Conservation (phyloP, 1,140 invertebrate species). For the Paraescarpia echinospica region DNA sequence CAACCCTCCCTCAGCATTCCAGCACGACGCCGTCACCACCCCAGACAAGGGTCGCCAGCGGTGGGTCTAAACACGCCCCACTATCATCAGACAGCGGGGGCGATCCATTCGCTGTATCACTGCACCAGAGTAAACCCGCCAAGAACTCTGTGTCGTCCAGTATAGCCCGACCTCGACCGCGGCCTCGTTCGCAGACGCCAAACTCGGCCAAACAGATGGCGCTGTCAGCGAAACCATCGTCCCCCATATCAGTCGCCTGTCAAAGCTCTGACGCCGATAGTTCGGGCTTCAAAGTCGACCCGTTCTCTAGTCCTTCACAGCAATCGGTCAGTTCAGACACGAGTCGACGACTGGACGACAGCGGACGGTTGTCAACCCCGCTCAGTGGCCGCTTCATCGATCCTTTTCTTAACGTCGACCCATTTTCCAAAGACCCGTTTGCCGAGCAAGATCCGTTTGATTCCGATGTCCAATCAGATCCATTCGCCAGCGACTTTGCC, state of each 20-base stretch:
- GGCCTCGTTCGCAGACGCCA: constrained; percentile 5
- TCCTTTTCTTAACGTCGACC: neutral
- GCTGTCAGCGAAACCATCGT: neutral
- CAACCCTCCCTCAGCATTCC: neutral
- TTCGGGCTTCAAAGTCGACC: neutral
- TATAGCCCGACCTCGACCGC: neutral
- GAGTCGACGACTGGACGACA: neutral
- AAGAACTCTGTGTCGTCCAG: neutral
- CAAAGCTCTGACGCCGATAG: neutral
- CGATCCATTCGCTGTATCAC: neutral
- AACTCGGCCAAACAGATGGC: neutral
- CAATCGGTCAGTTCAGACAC: neutral
- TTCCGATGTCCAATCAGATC: constrained; percentile 11
- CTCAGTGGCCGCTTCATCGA: neutral
- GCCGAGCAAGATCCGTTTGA: neutral
- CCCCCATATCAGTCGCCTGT: neutral
- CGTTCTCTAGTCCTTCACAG: neutral
- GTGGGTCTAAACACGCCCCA: neutral
- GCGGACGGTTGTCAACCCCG: neutral
- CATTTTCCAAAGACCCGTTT: constrained; percentile 15
- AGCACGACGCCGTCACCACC: neutral
- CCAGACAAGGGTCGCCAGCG: neutral
- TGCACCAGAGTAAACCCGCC: neutral
- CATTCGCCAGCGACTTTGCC: constrained; percentile 10
- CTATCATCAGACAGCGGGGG: neutral